Percentiles rank a stretch among this genome's conserved stretches.
Conservation (phyloP, 2,888 invertebrate species). For the Caenorhabditis panamensis region DNA sequence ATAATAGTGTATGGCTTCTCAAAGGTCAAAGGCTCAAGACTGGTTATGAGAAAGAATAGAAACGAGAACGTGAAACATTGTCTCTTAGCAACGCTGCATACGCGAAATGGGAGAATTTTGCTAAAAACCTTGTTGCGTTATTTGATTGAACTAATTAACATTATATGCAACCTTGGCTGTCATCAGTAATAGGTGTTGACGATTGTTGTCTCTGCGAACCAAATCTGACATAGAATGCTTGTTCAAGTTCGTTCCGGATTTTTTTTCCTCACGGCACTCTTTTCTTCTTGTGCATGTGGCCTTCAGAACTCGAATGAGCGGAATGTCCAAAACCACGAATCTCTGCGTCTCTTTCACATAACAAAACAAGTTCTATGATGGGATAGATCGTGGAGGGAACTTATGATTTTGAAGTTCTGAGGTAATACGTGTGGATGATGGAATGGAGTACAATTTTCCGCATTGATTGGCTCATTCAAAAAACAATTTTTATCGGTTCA, state of each 20-base stretch:
- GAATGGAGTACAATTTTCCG: too few species aligned
- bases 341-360: background rate
- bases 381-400: background rate
- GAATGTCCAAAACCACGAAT: background rate
- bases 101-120: background rate
- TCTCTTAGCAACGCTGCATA: conserved; percentile 34
- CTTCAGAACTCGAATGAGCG: background rate
- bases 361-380: background rate
- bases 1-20: conserved; percentile 33
- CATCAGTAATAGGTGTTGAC: too few species aligned
- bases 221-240: too few species aligned
- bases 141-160: conserved; percentile 32
- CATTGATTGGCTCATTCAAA: too few species aligned
- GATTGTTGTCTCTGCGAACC: too few species aligned
- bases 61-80: conserved; percentile 11
- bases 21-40: conserved; percentile 39
- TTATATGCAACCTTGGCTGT: background rate
- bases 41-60: background rate
- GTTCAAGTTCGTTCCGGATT: too few species aligned
- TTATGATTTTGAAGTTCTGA: too few species aligned
- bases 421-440: too few species aligned
- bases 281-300: background rate
- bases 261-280: too few species aligned
- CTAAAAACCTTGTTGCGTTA: background rate
- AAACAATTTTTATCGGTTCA: too few species aligned